phyloP scores from a whole-genome alignment of 2,888 invertebrate species.

The Agrochola lota region DNA sequence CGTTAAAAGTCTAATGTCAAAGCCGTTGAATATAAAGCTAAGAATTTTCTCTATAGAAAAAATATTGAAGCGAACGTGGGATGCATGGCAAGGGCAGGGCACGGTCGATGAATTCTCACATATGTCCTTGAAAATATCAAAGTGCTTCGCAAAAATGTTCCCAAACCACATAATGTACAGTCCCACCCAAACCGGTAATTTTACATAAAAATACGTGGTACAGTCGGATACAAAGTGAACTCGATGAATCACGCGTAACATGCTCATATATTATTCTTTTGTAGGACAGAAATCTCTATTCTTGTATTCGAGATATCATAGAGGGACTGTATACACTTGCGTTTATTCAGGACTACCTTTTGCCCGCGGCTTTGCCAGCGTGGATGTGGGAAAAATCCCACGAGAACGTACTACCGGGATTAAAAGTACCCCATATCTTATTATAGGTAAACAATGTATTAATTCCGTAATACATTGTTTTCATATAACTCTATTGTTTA shows the following conservation, averaged over 20 bases:
- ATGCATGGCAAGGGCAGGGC: background rate
- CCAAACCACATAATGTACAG: conserved; percentile 9
- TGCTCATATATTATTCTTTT: conserved; percentile 69
- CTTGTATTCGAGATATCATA: conserved; percentile 62
- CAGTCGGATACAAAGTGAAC: conserved; percentile 62
- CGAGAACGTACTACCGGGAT: no score
- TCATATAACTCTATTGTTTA: no score
- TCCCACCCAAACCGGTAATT: conserved; percentile 46
- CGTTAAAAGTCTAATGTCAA: background rate
- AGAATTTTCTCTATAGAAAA: background rate
- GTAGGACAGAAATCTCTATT: conserved; percentile 67
- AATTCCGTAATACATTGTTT: no score
- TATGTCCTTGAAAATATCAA: conserved; percentile 6
- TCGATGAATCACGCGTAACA: conserved; percentile 70
- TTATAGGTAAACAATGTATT: no score
- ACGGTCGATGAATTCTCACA: conserved; percentile 2
- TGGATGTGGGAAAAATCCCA: no score
- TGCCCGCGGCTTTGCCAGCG: no score
- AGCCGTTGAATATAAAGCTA: no score
- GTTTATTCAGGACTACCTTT: no score
- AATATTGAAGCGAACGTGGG: background rate
- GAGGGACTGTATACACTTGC: conserved; percentile 33
- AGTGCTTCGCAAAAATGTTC: conserved; percentile 17
- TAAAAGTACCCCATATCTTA: no score
- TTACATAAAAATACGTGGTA: conserved; percentile 56